Base-by-base conservation (phyloP, 2,797 vertebrate genomes). In the Staurois parvus region DNA sequence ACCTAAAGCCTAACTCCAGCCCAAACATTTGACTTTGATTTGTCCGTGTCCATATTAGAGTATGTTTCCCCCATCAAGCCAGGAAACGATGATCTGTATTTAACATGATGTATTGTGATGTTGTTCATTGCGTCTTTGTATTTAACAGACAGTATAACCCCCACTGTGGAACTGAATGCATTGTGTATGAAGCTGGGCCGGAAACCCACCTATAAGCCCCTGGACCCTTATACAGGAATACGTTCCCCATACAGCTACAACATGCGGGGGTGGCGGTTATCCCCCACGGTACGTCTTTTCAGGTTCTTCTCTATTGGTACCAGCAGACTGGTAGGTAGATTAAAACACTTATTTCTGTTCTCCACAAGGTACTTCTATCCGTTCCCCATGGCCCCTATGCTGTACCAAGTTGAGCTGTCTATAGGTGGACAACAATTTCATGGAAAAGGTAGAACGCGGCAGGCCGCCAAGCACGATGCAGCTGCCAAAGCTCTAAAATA, bases 131-230 rank as follows among this genome's bases (percentile, higher is more conserved):
- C 19, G 48, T 52, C 15, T 34, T 10, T 77, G 3, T 68, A 1
- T 62, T 48, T 72, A 89, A 62, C 88, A 96, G 98, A 98, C 91
- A 97, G 96, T 72, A 92, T 98, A 91, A 97, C 96, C 34, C 97
- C 98, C 90, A 97, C 96, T 26, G 96, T 98, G 94, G 97, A 99
- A 91, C 90, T 99, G 90, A 99, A 99, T 88, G 97, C 97, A 75
- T 95, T 99, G 90, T 99, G 98, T 94, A 96, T 99, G 96, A 99
- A 98, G 92, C 94, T 99, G 91, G 97, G 97, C 83, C 97, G 97
- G 94, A 99, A 99, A 91, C 98, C 98, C 59, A 92, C 97, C 92
- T 99, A 98, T 93, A 99, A 99, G 91, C 97, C 97, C 85, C 94
- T 97, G 40, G 97, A 99, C 89, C 95, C 97, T 8, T 99, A 99